Conservation (phyloP, 2,113 vertebrate genomes). For the Synchiropus splendidus region DNA sequence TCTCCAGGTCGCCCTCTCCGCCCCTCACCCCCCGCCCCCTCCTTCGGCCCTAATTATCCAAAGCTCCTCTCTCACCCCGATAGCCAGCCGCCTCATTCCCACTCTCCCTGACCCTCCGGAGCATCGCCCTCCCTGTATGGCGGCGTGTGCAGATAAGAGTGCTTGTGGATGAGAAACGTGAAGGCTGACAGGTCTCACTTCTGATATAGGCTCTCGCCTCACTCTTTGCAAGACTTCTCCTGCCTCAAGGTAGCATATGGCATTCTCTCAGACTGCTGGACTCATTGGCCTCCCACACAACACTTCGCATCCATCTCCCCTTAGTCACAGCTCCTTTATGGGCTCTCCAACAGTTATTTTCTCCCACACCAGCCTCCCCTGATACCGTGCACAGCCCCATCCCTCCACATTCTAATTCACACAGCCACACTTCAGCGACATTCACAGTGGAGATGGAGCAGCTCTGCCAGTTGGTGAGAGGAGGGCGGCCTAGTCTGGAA, state of each 20-base stretch:
- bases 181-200: slow-evolving; percentile 34
- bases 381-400: slow-evolving; percentile 38
- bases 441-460: slow-evolving; percentile 55
- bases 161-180: slow-evolving; percentile 36
- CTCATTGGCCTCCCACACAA: slow-evolving; percentile 57
- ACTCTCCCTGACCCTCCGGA: slow-evolving; percentile 28
- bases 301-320: slow-evolving; percentile 48
- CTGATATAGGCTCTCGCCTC: slow-evolving; percentile 39
- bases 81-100: slow-evolving; percentile 21
- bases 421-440: slow-evolving; percentile 54
- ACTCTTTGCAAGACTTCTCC: slow-evolving; percentile 38
- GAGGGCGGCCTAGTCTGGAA: slow-evolving; percentile 40
- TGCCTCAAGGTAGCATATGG: slow-evolving; percentile 63
- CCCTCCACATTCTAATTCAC: slow-evolving; percentile 54
- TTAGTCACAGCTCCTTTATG: slow-evolving; percentile 54
- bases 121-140: too few species aligned
- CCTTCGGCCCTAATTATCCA: slow-evolving; percentile 30
- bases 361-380: slow-evolving; percentile 42
- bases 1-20: slow-evolving; percentile 10
- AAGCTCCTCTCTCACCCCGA: slow-evolving; percentile 10
- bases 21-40: slow-evolving; percentile 25
- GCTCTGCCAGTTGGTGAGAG: slow-evolving; percentile 57
- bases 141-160: too few species aligned
- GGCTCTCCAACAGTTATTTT: slow-evolving; percentile 56
- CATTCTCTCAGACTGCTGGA: slow-evolving; percentile 58